Evolutionary conservation across 2,888 invertebrate species (phyloP).

Genomic region (Embidobia sp.): DNA sequence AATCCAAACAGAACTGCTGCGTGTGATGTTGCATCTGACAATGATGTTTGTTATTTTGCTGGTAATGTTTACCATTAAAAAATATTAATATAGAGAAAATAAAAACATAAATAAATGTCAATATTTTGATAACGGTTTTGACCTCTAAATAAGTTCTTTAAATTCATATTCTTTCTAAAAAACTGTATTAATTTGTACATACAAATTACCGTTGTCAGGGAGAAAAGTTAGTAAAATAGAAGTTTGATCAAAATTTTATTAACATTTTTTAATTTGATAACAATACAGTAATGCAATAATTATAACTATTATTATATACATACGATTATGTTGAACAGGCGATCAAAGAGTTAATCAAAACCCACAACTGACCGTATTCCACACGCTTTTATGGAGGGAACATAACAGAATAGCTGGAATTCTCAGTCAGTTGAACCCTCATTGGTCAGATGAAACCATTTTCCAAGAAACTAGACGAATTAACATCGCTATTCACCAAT

Average conservation of each 20-base stretch:
- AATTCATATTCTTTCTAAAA: too few relatives aligned
- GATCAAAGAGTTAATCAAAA: constrained; percentile 91
- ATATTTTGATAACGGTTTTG: too few relatives aligned
- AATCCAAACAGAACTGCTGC: constrained; percentile 86
- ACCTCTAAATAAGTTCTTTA: too few relatives aligned
- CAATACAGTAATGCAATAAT: too few relatives aligned
- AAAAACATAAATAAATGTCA: too few relatives aligned
- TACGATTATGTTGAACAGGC: constrained; percentile 81
- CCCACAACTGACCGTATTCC: constrained; percentile 88
- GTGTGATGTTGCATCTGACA: constrained; percentile 84
- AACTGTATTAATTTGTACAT: too few relatives aligned
- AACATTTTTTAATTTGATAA: too few relatives aligned
- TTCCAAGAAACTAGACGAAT: constrained; percentile 90
- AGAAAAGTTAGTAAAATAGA: too few relatives aligned
- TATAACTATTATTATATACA: too few relatives aligned
- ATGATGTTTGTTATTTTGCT: constrained; percentile 89
- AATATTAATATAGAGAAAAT: too few relatives aligned
- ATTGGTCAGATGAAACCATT: constrained; percentile 88
- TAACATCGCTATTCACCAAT: constrained; percentile 89
- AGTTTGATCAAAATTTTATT: too few relatives aligned
- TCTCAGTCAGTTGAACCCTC: constrained; percentile 86
- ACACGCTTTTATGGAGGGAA: constrained; percentile 89
- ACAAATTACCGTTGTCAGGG: too few relatives aligned
- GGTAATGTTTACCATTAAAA: constrained; percentile 83
- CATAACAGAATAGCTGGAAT: constrained; percentile 89